These are phyloP conservation scores for Cherax destructor DNA, from an alignment of 1,140 invertebrate species.

Conservation along the genomic window DNA sequence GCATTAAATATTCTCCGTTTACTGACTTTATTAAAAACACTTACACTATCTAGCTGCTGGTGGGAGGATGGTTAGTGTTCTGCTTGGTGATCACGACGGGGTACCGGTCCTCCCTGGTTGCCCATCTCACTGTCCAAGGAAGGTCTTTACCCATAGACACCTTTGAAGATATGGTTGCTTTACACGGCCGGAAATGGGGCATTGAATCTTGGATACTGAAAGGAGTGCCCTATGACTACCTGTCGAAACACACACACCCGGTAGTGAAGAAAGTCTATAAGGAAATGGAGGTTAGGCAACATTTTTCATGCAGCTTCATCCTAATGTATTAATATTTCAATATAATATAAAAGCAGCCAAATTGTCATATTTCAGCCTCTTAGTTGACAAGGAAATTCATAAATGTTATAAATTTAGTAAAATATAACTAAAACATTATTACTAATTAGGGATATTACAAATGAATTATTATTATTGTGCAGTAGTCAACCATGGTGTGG, in stretches of 20 bases:
- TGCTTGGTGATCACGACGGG: conserved; percentile 13
- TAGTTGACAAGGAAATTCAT: neutral
- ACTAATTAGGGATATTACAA: too few relatives aligned
- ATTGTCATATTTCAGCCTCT: neutral
- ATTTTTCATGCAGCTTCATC: neutral
- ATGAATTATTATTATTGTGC: too few relatives aligned
- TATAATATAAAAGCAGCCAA: neutral
- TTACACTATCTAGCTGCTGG: neutral
- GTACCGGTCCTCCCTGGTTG: neutral
- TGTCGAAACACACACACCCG: neutral
- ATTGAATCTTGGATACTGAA: neutral
- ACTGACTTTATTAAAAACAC: neutral
- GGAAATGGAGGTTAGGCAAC: neutral
- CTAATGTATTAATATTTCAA: too few relatives aligned
- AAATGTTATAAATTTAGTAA: too few relatives aligned
- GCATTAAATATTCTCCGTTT: too few relatives aligned
- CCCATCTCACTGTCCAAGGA: conserved; percentile 17
- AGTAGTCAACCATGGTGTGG: too few relatives aligned
- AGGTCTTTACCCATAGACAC: conserved; percentile 1
- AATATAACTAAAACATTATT: too few relatives aligned
- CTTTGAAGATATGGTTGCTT: neutral
- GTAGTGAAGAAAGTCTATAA: neutral
- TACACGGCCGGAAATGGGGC: neutral
- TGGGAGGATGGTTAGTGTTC: conserved; percentile 10
- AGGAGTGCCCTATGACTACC: neutral